A percentile compares a stretch with the other conserved stretches of the same genome.
phyloP scores from a whole-genome alignment of 2,797 vertebrate genomes.

The Amazonetta brasiliensis region DNA sequence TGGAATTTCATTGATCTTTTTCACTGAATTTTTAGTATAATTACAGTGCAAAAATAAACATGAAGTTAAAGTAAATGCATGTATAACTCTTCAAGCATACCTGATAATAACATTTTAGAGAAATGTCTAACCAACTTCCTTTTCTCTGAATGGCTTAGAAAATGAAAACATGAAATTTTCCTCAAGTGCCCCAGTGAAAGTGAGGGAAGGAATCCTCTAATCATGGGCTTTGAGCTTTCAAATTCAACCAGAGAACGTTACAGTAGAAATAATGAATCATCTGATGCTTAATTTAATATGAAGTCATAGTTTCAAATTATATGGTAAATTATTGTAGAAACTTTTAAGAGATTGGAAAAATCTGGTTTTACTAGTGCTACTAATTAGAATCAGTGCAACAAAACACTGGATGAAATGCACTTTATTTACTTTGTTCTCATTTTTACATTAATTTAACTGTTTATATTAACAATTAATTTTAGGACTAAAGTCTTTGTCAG shows the following conservation, averaged over 20 bases:
- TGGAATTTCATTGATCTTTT: not conserved
- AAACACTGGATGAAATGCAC: not conserved
- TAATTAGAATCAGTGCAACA: not conserved
- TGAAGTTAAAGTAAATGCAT: not conserved
- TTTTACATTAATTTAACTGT: not conserved
- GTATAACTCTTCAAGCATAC: not conserved
- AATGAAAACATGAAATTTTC: not conserved
- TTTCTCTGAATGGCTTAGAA: not conserved
- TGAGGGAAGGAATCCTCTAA: not conserved
- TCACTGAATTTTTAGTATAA: not conserved
- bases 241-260: not conserved
- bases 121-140: not conserved
- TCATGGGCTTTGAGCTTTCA: not conserved
- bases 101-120: no score
- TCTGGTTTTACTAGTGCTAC: not conserved
- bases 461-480: not conserved
- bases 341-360: not conserved
- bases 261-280: not conserved
- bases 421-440: not conserved
- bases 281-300: not conserved
- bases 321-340: not conserved
- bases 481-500: not conserved
- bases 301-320: not conserved
- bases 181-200: not conserved
- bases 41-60: not conserved